Evolutionary conservation across 2,113 vertebrate genomes (phyloP), one percentile per base, ranked within the genome.

Genomic region (Electrona antarctica): DNA sequence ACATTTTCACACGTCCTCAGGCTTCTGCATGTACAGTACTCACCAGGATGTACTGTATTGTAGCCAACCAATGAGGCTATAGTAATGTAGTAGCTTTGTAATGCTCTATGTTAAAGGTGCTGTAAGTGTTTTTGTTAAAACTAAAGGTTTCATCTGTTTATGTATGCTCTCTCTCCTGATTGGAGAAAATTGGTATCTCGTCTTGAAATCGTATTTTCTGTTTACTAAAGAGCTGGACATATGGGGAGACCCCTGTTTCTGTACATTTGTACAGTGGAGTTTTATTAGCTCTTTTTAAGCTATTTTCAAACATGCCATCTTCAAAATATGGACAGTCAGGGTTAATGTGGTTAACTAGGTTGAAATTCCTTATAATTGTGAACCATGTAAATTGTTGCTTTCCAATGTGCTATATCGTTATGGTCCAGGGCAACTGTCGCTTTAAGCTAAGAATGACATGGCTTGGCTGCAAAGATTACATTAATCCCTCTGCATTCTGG

Each of bases 381-480:
- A 79, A 71, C 67, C 14, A 45, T 69, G 63, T 15, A 58, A 83
- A 80, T 85, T 73, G 77, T 64, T 83, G 73, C 71, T 77, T 82
- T 81, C 70, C 71, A 65, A 71, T 69, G 71, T 67, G 63, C 74
- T 82, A 86, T 21, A 21, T 21, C 21, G 48, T 76, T 85, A 77
- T 66, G 62, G 78, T 69, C 67, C 82, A 89, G 77, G 65, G 54
- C 64, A 73, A 8, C 50, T 21, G 21, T 21, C 21, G 21, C 84
- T 80, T 73, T 8, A 77, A 83, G 84, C 74, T 45, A 49, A 61
- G 48, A 54, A 82, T 85, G 79, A 81, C 80, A 78, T 73, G 84
- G 21, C 21, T 21, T 21, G 21, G 76, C 81, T 78, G 64, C 57
- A 85, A 28, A 81, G 79, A 88, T 87, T 74, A 88, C 84, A 48